These are phyloP conservation scores for Laspeyria flexula DNA, from an alignment of 2,888 invertebrate genomes.

Conservation along the genomic window DNA sequence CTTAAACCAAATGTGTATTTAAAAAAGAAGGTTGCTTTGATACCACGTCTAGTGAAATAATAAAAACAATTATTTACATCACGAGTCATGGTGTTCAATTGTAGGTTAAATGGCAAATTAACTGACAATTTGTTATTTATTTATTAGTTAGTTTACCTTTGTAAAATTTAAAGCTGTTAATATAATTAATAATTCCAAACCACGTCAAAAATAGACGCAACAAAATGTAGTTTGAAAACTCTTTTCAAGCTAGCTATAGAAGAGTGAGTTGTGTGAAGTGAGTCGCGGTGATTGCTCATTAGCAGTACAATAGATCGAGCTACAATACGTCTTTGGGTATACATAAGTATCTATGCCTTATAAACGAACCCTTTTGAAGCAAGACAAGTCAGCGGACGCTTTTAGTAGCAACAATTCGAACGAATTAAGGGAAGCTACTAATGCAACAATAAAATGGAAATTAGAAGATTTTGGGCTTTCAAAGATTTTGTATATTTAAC, in stretches of 20 bases:
- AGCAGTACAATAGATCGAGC: slow-evolving; percentile 68
- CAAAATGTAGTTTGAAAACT: slow-evolving; percentile 26
- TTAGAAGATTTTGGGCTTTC: not conserved
- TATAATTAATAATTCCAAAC: not conserved
- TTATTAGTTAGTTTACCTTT: too few relatives aligned
- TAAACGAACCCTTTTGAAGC: slow-evolving; percentile 27
- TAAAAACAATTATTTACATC: too few relatives aligned
- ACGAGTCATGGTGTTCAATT: too few relatives aligned
- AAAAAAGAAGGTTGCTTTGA: too few relatives aligned
- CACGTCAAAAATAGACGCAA: not conserved
- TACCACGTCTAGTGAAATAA: too few relatives aligned
- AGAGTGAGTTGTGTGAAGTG: slow-evolving; percentile 53
- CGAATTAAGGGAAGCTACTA: slow-evolving; percentile 22
- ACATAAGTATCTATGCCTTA: slow-evolving; percentile 22
- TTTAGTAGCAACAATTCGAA: slow-evolving; percentile 27
- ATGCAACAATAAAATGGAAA: slow-evolving; percentile 23
- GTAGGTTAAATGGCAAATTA: too few relatives aligned
- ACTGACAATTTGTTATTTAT: too few relatives aligned
- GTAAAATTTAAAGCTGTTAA: too few relatives aligned
- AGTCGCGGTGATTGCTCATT: slow-evolving; percentile 75
- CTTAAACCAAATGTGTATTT: too few relatives aligned
- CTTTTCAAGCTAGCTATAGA: slow-evolving; percentile 47
- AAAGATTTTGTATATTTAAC: not conserved
- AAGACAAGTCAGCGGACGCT: slow-evolving; percentile 20
- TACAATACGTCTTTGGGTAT: slow-evolving; percentile 55